A percentile compares a stretch with the other conserved stretches of the same genome.
phyloP scores from a whole-genome alignment of 2,888 invertebrate genomes.

The Drosophila niveifrons region DNA sequence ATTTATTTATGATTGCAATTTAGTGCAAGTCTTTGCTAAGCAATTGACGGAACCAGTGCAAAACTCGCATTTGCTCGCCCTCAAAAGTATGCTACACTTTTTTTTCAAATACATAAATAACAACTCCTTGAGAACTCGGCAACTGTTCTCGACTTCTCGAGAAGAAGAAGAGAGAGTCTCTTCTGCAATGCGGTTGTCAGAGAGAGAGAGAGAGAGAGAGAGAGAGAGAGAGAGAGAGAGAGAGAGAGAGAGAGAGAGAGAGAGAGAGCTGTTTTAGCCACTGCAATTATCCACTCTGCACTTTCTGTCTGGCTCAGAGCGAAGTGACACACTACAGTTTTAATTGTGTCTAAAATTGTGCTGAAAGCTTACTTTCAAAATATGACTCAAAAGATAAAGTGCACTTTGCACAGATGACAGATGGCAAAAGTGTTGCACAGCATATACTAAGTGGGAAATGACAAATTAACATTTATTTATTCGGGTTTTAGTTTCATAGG shows the following conservation, averaged over 20 bases:
- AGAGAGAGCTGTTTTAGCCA: too few species aligned
- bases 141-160: neutral
- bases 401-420: neutral
- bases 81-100: neutral
- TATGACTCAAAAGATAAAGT: neutral
- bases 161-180: neutral
- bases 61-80: neutral
- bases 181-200: neutral
- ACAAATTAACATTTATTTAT: too few species aligned
- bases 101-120: neutral
- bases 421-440: neutral
- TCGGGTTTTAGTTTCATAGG: too few species aligned
- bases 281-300: too few species aligned
- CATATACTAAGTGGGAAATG: too few species aligned
- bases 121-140: neutral
- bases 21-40: neutral
- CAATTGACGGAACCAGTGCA: neutral
- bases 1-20: conserved; percentile 6
- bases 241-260: too few species aligned
- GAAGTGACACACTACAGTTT: too few species aligned
- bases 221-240: too few species aligned
- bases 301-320: too few species aligned
- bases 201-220: too few species aligned
- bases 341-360: too few species aligned
- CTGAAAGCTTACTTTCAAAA: neutral